Evolutionary conservation across 2,113 vertebrate species (phyloP), one percentile per base, ranked within the genome.

Genomic region (Oryzias woworae): DNA sequence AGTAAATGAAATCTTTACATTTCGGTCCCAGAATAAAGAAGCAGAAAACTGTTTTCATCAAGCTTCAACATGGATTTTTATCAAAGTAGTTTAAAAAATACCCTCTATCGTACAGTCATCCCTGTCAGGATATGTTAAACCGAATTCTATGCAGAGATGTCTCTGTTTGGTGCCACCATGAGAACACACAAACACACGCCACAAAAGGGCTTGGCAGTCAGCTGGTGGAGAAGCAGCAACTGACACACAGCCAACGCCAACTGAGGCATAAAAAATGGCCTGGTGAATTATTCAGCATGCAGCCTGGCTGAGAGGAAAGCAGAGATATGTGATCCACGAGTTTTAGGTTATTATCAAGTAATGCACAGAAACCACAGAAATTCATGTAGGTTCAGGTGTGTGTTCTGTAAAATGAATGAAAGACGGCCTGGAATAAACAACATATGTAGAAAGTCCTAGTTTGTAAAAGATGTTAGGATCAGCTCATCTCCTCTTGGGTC

Each of bases 201-300:
- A 50, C 49, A 59, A 41, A 43, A 62, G 16, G 69, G 44, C 63
- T 71, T 58, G 83, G 78, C 63, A 58, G 77, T 61, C 66, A 73
- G 71, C 66, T 75, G 77, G 71, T 56, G 64, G 58, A 51, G 51
- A 49, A 52, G 46, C 58, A 74, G 73, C 69, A 46, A 47, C 72
- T 43, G 59, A 60, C 41, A 63, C 58, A 17, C 43, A 45, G 78
- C 55, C 36, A 14, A 54, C 85, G 72, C 66, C 42, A 69, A 77
- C 66, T 54, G 83, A 88, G 56, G 80, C 78, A 10, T 46, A 62
- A 44, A 24, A 46, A 45, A 51, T 67, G 79, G 36, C 55, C 66
- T 28, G 24, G 18, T 89, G 66, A 91, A 91, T 91, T 81, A 90
- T 91, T 88, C 76, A 90, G 51, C 31, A 42, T 0, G 52, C 54